Percentiles rank a stretch among this genome's conserved stretches.
phyloP scores from a whole-genome alignment of 2,888 invertebrate species.

The Dryobotodes eremita region DNA sequence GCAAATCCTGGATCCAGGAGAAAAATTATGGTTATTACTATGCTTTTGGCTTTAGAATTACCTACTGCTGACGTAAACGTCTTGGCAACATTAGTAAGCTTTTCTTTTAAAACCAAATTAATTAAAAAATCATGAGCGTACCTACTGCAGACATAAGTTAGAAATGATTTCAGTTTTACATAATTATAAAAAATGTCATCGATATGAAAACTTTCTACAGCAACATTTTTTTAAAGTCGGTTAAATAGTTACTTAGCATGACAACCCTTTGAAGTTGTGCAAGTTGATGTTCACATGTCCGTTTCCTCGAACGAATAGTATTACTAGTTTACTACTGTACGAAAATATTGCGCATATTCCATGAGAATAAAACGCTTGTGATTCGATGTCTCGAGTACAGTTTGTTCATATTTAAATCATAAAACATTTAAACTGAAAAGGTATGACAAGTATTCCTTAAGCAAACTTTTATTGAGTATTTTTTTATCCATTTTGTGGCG shows the following conservation, averaged over 20 bases:
- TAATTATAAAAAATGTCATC: not conserved
- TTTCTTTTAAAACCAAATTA: not conserved
- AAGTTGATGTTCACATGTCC: constrained; percentile 24
- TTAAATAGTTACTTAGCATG: not conserved
- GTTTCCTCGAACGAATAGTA: constrained; percentile 32
- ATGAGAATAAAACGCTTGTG: constrained; percentile 27
- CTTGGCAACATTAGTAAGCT: not conserved
- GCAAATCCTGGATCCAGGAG: too few relatives aligned
- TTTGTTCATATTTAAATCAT: constrained; percentile 11
- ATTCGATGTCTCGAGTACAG: constrained; percentile 17
- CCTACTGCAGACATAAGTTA: too few relatives aligned
- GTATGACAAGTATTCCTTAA: not conserved
- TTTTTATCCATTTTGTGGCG: too few relatives aligned
- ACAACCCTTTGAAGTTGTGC: constrained; percentile 6
- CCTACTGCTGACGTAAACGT: too few relatives aligned
- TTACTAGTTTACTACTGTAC: constrained; percentile 24
- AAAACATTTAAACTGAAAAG: not conserved
- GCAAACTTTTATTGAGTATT: too few relatives aligned
- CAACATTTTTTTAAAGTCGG: not conserved
- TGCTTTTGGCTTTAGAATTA: too few relatives aligned
- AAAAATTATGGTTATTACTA: too few relatives aligned
- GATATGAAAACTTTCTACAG: not conserved
- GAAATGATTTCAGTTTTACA: not conserved
- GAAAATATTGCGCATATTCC: constrained; percentile 43
- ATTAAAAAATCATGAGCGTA: too few relatives aligned